Evolutionary conservation across 2,113 vertebrate genomes (phyloP).

Genomic region (Carassius auratus): DNA sequence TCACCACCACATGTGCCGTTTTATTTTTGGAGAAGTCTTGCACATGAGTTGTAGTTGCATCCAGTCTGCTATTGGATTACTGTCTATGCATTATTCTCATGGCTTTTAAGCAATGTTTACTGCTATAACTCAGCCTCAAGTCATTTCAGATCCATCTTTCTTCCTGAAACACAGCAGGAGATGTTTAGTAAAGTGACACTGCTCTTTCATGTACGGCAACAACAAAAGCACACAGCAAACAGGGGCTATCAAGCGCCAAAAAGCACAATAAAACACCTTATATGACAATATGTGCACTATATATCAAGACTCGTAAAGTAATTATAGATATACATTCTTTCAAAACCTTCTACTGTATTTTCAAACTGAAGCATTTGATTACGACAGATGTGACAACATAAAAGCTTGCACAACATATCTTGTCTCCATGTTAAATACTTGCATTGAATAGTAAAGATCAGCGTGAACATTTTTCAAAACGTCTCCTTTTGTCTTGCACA

Average conservation of each 20-base stretch:
- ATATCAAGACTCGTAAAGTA: neutral
- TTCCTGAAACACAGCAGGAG: neutral
- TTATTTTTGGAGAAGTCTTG: constrained; percentile 38
- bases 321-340: neutral
- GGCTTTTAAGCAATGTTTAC: neutral
- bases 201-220: neutral
- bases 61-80: neutral
- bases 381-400: neutral
- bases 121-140: neutral
- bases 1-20: constrained; percentile 2
- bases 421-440: neutral
- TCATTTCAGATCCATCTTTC: neutral
- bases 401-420: neutral
- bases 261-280: neutral
- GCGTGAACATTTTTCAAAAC: neutral
- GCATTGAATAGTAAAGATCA: neutral
- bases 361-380: neutral
- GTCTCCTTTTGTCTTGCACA: neutral
- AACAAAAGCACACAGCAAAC: neutral
- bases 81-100: neutral
- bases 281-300: neutral
- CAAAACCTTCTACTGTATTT: neutral
- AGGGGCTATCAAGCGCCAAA: neutral
- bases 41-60: neutral
- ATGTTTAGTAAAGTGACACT: neutral